Evolutionary conservation across 2,888 invertebrate genomes (phyloP).

Genomic region (Diarsia mendica): DNA sequence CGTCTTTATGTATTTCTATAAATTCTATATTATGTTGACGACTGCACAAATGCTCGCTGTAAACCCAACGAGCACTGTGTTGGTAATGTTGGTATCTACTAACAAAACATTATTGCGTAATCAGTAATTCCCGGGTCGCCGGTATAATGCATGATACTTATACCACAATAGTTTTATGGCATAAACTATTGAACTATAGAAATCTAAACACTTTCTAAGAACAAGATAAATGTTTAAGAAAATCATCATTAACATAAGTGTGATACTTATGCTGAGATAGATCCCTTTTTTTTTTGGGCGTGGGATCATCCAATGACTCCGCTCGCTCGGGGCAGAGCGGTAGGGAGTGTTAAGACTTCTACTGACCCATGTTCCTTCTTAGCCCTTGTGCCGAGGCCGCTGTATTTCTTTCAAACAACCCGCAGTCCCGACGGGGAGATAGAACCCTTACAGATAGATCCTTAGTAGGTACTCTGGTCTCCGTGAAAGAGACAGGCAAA

Average conservation of each 20-base stretch:
- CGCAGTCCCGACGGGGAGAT: too few species aligned
- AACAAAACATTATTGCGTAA: constrained; percentile 4
- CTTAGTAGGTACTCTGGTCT: background rate
- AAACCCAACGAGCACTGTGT: background rate
- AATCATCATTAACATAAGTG: background rate
- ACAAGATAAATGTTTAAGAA: background rate
- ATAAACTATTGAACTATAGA: background rate
- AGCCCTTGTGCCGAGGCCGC: too few species aligned
- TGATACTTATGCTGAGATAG: background rate
- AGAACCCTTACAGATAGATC: too few species aligned
- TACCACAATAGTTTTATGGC: background rate
- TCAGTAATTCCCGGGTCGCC: too few species aligned
- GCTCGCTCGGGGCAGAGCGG: too few species aligned
- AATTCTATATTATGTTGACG: background rate
- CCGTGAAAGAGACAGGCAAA: too few species aligned
- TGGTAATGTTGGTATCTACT: background rate
- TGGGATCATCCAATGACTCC: too few species aligned
- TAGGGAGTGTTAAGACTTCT: too few species aligned
- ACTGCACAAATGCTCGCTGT: constrained; percentile 7
- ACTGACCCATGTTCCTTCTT: too few species aligned
- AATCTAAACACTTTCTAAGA: background rate
- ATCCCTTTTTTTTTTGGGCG: too few species aligned
- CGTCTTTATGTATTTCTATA: background rate
- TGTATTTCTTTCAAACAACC: too few species aligned
- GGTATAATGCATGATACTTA: background rate